Base-by-base conservation (phyloP, 2,113 vertebrate species). In the Plectropomus leopardus region DNA sequence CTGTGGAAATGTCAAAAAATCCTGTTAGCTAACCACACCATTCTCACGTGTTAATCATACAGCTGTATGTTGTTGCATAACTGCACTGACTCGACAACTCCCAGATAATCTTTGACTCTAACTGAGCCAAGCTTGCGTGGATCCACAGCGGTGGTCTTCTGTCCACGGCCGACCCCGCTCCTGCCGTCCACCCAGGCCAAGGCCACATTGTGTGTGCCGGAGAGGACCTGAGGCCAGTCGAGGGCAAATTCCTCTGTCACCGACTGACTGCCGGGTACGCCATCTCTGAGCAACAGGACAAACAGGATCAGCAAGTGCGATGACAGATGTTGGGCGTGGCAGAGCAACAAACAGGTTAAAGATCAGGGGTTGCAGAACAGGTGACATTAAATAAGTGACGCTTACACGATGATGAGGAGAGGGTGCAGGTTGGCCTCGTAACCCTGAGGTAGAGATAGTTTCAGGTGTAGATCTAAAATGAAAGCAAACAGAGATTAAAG, bases 341-440 rank as follows among this genome's bases (percentile, higher is more conserved):
- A 5, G 34, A 32, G 8, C 4, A 0, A 42, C 42, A 3, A 65
- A 28, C 73, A 73, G 7, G 7, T 3, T 3, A 54, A 1, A 8
- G 50, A 21, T 59, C 10, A 61, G 3, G 65, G 47, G 57, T 63
- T 48, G n/a, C 26, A 16, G 30, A 81, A 36, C 47, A 47, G 42
- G 26, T 64, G 32, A 50, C n/a, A 2, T 36, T 7, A 15, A 40
- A 15, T 23, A 16, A 50, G 54, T 17, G 58, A 54, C 21, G 82
- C 96, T 95, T 92, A 96, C 96, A 96, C 91, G 73, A 96, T 93
- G 78, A 96, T 36, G 57, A 96, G 93, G 24, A 96, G 93, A 13
- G 96, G 95, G 72, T 93, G 93, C 54, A 95, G 86, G 85, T 92
- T 93, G 76, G 91, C 88, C 83, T 95, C 94, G 13, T 94, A 95